A percentile compares a stretch with the other conserved stretches of the same genome.
Conservation (phyloP, 2,888 invertebrate genomes). For the Pterobdella sp. region DNA sequence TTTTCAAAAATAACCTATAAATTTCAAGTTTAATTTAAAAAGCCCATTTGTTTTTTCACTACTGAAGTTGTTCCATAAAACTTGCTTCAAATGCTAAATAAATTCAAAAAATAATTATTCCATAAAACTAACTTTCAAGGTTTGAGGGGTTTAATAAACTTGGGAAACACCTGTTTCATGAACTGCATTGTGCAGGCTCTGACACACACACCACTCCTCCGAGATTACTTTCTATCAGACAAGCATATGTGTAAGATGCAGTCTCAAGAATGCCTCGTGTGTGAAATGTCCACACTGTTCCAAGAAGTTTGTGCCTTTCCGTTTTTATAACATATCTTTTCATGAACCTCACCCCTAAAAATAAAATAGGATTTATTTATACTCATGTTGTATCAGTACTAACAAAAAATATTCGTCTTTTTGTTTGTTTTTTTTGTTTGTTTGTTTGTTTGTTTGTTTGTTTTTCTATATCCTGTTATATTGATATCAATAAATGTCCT, state of each 20-base stretch:
- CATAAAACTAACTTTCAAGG: slow-evolving; percentile 60
- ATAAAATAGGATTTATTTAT: too few species aligned
- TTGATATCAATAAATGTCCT: too few species aligned
- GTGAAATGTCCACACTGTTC: slow-evolving; percentile 87
- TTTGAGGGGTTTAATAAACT: slow-evolving; percentile 82
- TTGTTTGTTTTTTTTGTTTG: too few species aligned
- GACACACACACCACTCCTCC: slow-evolving; percentile 83
- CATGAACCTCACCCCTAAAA: too few species aligned
- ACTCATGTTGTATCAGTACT: too few species aligned
- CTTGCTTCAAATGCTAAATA: neutral
- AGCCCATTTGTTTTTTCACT: too few species aligned
- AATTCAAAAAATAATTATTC: neutral
- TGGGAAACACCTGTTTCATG: slow-evolving; percentile 97
- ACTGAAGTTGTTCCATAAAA: neutral
- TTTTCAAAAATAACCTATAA: too few species aligned
- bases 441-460: too few species aligned
- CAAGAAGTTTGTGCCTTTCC: slow-evolving; percentile 64
- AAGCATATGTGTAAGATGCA: slow-evolving; percentile 71
- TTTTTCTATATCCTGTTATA: too few species aligned
- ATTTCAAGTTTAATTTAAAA: too few species aligned
- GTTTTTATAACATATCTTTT: too few species aligned
- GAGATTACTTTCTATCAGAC: slow-evolving; percentile 80
- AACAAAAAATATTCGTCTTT: too few species aligned
- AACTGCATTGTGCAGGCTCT: slow-evolving; percentile 92
- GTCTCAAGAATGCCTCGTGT: slow-evolving; percentile 73